A percentile compares a stretch with the other conserved stretches of the same genome.
Conservation (phyloP, 2,113 vertebrate species). For the Cheilinus undulatus region DNA sequence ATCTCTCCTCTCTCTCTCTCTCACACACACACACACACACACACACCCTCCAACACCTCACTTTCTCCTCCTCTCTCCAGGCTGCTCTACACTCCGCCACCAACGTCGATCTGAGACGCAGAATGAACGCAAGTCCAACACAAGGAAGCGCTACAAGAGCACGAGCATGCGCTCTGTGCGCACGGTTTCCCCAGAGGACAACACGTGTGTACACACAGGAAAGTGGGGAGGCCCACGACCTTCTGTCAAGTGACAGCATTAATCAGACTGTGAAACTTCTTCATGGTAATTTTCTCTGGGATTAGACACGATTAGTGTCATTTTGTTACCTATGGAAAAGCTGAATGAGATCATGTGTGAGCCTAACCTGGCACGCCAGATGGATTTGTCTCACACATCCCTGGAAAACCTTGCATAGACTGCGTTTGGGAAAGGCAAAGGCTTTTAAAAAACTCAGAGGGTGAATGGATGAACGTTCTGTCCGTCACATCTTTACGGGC, state of each 20-base stretch:
- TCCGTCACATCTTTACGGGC: no score
- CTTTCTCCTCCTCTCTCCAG: slow-evolving; percentile 51
- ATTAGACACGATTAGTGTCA: background rate
- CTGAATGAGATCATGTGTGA: background rate
- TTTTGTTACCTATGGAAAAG: background rate
- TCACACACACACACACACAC: background rate
- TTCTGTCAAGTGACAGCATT: slow-evolving; percentile 37
- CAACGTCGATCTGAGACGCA: slow-evolving; percentile 70
- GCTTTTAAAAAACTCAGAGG: no score
- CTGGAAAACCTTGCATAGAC: no score
- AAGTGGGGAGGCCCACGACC: slow-evolving; percentile 7
- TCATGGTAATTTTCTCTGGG: background rate
- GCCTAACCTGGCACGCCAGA: no score
- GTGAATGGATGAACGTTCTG: no score
- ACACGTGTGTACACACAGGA: slow-evolving; percentile 30
- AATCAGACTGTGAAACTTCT: slow-evolving; percentile 19
- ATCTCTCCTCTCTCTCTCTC: slow-evolving; percentile 46
- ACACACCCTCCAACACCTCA: slow-evolving; percentile 46
- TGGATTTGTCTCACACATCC: no score
- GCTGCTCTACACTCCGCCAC: slow-evolving; percentile 55
- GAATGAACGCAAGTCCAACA: slow-evolving; percentile 38
- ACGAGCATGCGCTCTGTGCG: slow-evolving; percentile 34
- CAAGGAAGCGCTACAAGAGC: slow-evolving; percentile 32
- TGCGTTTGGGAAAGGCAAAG: no score
- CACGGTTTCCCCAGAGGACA: slow-evolving; percentile 20